Base-by-base conservation (phyloP, 2,888 invertebrate genomes). In the Blastobasis adustella region DNA sequence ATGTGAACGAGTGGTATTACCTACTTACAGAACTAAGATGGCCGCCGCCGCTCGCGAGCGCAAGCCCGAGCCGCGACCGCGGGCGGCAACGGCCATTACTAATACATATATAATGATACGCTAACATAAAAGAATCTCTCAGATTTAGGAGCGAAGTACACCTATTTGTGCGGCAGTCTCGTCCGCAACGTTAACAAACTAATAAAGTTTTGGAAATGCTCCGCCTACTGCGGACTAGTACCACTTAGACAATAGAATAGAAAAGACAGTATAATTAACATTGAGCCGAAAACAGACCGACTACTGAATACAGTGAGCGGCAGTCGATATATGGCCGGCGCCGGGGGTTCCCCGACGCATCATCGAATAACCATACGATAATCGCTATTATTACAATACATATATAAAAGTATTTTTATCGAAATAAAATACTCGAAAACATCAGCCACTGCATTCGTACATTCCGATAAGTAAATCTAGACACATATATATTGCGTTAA, bases 311-410 rank as follows among this genome's bases (percentile, higher is more conserved):
- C 53, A 61, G 57, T 57, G 68, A 65, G 69, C 74, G 23, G 23
- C 23, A 76, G 69, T 74, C 73, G 57, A 63, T 66, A 65, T 71
- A 73, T 76, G 81, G 76, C 81, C 78, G 80, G 75, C 62, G 62
- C 62, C 54, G 67, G 59, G 64, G 23, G 23, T 3, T 23, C 3
- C 23, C 23, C 23, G 23, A 23, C 23, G 23, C 23, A 23, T 23
- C 23, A 23, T 23, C 23, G 23, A 23, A 23, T 23, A 23, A 23
- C 23, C 23, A 23, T 23, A 23, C 23, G 23, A 23, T 23, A 23
- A 23, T 23, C 23, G 23, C 23, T 23, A 23, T n/a, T 23, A 23
- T 23, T 23, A 23, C 3, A 23, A 23, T 23, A 23, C 23, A 23
- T 23, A 23, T 23, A 23, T 23, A 23, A 23, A 23, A 23, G 23